Conservation (phyloP, 1,140 invertebrate species). For the Dryas iulia region DNA sequence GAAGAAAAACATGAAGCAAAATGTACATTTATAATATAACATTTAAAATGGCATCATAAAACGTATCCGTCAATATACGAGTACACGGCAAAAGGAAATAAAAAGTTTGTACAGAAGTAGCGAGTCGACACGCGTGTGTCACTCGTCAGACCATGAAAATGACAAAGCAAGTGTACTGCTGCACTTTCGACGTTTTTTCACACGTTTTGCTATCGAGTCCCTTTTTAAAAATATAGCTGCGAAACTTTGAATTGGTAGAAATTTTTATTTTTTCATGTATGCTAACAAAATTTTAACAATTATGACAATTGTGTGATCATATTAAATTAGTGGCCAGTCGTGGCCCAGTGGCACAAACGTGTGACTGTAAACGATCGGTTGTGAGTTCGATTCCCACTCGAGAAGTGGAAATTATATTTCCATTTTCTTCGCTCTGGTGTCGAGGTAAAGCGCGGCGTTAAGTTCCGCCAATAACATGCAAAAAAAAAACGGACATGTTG, state of each 20-base stretch:
- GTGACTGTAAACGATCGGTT: too few relatives aligned
- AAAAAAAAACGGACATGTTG: too few relatives aligned
- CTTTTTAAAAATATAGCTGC: conserved; percentile 1
- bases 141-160: not conserved
- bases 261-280: not conserved
- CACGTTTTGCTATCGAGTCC: not conserved
- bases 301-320: too few relatives aligned
- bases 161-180: not conserved
- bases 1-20: not conserved
- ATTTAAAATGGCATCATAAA: not conserved
- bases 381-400: too few relatives aligned
- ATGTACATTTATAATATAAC: too few relatives aligned
- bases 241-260: not conserved
- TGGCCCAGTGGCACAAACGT: too few relatives aligned
- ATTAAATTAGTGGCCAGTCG: too few relatives aligned
- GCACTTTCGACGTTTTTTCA: not conserved
- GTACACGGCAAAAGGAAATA: not conserved
- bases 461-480: too few relatives aligned
- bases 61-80: not conserved
- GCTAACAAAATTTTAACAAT: not conserved
- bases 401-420: too few relatives aligned
- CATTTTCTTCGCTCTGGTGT: too few relatives aligned
- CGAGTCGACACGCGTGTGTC: not conserved
- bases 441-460: too few relatives aligned
- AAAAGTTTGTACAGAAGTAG: not conserved